These are phyloP conservation scores for Mesochorus sp. DNA, from an alignment of 2,888 invertebrate species.

Conservation along the genomic window DNA sequence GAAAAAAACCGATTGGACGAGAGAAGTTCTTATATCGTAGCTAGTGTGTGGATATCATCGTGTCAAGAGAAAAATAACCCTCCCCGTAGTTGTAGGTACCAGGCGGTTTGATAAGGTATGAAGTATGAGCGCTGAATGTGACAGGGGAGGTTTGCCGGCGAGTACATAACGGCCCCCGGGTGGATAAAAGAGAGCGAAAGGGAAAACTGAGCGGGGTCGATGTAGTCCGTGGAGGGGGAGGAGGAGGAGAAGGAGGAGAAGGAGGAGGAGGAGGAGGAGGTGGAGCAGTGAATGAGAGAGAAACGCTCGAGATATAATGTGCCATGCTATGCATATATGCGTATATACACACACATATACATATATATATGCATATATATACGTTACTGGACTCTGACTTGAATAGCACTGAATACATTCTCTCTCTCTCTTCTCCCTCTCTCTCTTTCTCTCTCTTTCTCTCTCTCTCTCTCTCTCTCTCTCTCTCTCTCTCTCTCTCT, in stretches of 20 bases:
- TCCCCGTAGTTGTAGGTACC: constrained; percentile 1
- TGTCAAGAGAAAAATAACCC: constrained; percentile 49
- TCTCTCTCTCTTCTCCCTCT: constrained; percentile 8
- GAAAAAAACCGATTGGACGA: too few species aligned
- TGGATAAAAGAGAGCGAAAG: constrained; percentile 28
- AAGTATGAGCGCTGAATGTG: constrained; percentile 62
- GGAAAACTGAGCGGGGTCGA: constrained; percentile 37
- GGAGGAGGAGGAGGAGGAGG: background rate
- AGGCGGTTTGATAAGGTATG: constrained; percentile 60
- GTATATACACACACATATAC: background rate
- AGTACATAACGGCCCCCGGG: background rate
- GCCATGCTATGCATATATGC: background rate
- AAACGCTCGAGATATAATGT: background rate
- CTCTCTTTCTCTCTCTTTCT: background rate
- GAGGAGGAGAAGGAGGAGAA: constrained; percentile 12
- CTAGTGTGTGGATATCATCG: constrained; percentile 20
- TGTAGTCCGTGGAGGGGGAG: constrained; percentile 21
- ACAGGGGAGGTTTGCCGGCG: constrained; percentile 47
- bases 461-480: background rate
- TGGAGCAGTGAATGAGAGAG: constrained; percentile 9
- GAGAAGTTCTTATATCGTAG: constrained; percentile 1
- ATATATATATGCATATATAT: constrained; percentile 10
- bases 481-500: background rate
- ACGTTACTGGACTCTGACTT: constrained; percentile 31
- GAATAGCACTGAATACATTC: constrained; percentile 35